These are phyloP conservation scores for Philaethria dido DNA, from an alignment of 2,888 invertebrate genomes.

Conservation along the genomic window DNA sequence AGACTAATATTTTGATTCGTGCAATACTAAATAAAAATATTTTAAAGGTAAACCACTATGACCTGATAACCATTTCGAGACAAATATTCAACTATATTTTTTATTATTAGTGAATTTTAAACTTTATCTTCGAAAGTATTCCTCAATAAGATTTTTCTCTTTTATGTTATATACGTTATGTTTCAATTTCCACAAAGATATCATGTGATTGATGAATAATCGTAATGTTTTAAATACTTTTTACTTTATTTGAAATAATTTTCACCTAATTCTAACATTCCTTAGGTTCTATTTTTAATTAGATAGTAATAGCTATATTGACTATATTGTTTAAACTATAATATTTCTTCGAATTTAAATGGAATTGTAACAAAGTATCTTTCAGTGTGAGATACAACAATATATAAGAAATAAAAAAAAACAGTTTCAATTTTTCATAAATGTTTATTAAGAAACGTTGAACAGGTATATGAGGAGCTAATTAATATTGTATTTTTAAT, in stretches of 20 bases:
- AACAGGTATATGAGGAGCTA: conserved; percentile 23
- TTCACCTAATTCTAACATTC: conserved; percentile 8
- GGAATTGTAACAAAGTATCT: conserved; percentile 18
- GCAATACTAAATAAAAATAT: conserved; percentile 1
- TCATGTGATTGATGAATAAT: background rate
- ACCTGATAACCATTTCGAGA: too few relatives aligned
- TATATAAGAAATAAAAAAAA: background rate
- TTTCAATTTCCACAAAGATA: background rate
- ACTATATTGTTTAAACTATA: conserved; percentile 11
- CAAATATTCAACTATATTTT: background rate
- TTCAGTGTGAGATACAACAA: conserved; percentile 1
- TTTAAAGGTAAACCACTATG: background rate
- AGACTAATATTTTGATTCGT: background rate
- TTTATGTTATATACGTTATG: too few relatives aligned
- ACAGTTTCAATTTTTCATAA: background rate
- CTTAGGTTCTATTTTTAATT: background rate
- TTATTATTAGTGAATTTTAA: background rate
- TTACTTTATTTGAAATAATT: background rate
- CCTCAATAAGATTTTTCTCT: conserved; percentile 1
- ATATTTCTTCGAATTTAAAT: conserved; percentile 24
- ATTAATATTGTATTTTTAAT: conserved; percentile 30
- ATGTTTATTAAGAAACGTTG: conserved; percentile 8
- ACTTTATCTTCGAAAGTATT: conserved; percentile 34
- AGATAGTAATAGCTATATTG: background rate
- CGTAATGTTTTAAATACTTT: background rate